phyloP scores from a whole-genome alignment of 2,113 vertebrate genomes.

The Trogon melanurus region DNA sequence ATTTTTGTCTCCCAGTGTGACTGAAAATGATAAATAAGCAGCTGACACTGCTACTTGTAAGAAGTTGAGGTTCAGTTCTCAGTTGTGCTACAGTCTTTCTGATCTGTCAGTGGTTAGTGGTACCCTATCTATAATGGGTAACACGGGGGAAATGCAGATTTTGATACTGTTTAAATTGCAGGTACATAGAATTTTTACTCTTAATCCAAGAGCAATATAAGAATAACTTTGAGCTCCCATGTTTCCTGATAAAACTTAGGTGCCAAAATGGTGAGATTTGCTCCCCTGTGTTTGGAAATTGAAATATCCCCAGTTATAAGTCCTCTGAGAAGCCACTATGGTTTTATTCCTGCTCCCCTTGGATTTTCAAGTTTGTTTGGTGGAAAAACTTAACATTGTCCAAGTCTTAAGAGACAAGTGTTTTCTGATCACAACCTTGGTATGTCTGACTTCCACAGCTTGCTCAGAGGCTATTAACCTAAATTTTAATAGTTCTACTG shows the following conservation, averaged over 20 bases:
- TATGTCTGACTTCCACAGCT: not conserved
- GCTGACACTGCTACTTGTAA: not conserved
- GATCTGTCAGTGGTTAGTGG: not conserved
- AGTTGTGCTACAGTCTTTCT: not conserved
- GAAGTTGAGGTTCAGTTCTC: not conserved
- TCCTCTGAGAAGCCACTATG: not conserved
- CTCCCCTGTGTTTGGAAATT: not conserved
- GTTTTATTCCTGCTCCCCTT: not conserved
- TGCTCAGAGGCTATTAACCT: not conserved
- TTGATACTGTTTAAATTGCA: no score
- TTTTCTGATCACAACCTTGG: not conserved
- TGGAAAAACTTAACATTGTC: not conserved
- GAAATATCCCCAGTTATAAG: not conserved
- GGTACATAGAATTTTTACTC: not conserved
- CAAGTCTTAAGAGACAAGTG: not conserved
- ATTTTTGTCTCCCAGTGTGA: not conserved
- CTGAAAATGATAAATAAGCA: not conserved
- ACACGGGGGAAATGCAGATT: not conserved
- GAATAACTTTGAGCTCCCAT: not conserved
- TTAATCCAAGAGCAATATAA: not conserved
- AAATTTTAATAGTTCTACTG: not conserved
- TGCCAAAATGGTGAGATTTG: not conserved
- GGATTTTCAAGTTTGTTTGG: not conserved
- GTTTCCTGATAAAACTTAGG: not conserved
- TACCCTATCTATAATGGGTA: not conserved